Conservation (phyloP, 2,888 invertebrate genomes). For the Hedya salicella region DNA sequence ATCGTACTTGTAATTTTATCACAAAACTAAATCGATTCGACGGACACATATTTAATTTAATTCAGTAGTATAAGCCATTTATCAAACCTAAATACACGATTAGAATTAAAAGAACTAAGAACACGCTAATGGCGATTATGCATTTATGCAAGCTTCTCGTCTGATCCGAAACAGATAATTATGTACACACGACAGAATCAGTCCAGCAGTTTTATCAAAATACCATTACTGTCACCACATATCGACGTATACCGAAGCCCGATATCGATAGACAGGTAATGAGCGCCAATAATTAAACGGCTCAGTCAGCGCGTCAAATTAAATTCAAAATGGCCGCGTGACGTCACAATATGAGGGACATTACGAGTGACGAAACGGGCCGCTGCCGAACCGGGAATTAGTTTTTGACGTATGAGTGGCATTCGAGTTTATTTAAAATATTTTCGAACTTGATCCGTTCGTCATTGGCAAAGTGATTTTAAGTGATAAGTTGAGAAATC, state of each 20-base stretch:
- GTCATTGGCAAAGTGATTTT: neutral
- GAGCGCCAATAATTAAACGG: conserved; percentile 83
- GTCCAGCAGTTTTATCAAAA: conserved; percentile 20
- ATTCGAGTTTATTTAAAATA: conserved; percentile 11
- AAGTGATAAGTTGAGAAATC: neutral
- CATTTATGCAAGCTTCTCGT: too few species aligned
- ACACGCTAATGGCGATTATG: too few species aligned
- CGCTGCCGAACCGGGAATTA: conserved; percentile 39
- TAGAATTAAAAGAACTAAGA: too few species aligned
- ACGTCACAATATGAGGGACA: conserved; percentile 63
- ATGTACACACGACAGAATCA: neutral
- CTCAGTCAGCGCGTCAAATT: conserved; percentile 81
- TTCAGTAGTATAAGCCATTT: too few species aligned
- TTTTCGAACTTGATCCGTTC: neutral
- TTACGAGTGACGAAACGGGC: conserved; percentile 42
- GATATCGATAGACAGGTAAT: conserved; percentile 81
- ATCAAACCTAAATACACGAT: too few species aligned
- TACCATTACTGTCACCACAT: conserved; percentile 26
- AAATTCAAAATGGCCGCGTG: conserved; percentile 75
- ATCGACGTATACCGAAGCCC: conserved; percentile 12
- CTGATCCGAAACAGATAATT: neutral
- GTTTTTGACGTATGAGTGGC: conserved; percentile 50
- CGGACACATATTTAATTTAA: too few species aligned
- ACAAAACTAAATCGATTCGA: too few species aligned
- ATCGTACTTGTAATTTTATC: too few species aligned